Evolutionary conservation across 2,888 invertebrate genomes (phyloP), one percentile per base, ranked within the genome.

Genomic region (Hypena proboscidalis): DNA sequence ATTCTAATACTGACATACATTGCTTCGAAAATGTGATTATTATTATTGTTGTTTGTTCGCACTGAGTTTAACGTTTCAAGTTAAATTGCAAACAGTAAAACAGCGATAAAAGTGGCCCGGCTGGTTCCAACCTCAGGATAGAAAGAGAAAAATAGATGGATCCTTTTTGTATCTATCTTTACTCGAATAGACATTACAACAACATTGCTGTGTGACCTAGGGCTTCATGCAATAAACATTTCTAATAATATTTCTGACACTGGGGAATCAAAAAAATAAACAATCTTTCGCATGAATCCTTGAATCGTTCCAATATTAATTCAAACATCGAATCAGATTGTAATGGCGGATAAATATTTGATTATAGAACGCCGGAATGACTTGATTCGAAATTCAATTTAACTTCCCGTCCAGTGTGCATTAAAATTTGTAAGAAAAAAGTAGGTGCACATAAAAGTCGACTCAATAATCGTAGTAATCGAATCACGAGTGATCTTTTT

Each of bases 11-110:
- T 48, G 46, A 54, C 42, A 57, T 62, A 61, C 69, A 66, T 69
- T 67, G 72, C 70, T 67, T 67, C 58, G 64, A 70, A 64, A 69
- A 72, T 67, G 67, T 65, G 68, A 76, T 76, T 74, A 77, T 74
- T 75, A 70, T 77, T 74, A 74, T 71, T 71, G 74, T 73, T 80
- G 80, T 80, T 82, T 78, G 83, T 76, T 72, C 68, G 48, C 56
- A 52, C 59, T 62, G 72, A 78, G 79, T 82, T 80, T 83, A 77
- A 84, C 78, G 83, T 74, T 78, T 74, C 74, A 80, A 87, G 85
- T 85, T 86, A 83, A 84, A 89, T 86, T 84, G 86, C 83, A 66
- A 82, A 80, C 84, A 80, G 80, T 85, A 85, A 86, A 85, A 85
- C 77, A 67, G 74, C 76, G 53, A 80, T 87, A 85, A 85, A 86